Conservation (phyloP, 2,113 vertebrate genomes). For the Condylura cristata region DNA sequence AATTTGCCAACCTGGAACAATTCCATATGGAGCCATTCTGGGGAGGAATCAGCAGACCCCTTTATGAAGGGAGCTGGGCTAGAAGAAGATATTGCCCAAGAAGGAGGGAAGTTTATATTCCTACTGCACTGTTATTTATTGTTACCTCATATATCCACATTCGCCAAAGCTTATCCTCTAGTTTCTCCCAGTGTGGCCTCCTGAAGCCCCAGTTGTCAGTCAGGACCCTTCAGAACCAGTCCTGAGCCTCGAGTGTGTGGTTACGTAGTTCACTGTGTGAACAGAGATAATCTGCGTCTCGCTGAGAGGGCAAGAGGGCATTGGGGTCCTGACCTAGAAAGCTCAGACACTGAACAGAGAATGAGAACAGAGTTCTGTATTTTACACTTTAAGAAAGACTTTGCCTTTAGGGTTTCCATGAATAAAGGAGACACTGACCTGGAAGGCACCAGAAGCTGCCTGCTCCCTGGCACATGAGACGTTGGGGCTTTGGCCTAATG, state of each 20-base stretch:
- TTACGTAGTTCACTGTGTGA: not conserved
- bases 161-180: not conserved
- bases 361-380: not conserved
- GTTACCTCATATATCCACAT: not conserved
- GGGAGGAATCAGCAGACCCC: not conserved
- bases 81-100: not conserved
- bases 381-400: not conserved
- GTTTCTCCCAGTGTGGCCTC: not conserved
- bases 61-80: not conserved
- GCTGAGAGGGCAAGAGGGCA: fast-evolving
- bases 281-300: not conserved
- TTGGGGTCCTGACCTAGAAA: fast-evolving
- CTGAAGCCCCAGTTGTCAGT: not conserved
- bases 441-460: not conserved
- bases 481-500: not conserved
- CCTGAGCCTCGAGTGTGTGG: no score
- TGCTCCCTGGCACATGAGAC: not conserved
- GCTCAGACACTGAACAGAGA: not conserved
- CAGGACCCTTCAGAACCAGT: not conserved
- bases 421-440: not conserved
- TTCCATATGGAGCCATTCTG: not conserved
- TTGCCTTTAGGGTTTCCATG: not conserved
- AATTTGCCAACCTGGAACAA: not conserved
- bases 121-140: not conserved
- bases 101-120: not conserved